phyloP scores from a whole-genome alignment of 2,113 vertebrate species.

The Triplophysa dalaica region DNA sequence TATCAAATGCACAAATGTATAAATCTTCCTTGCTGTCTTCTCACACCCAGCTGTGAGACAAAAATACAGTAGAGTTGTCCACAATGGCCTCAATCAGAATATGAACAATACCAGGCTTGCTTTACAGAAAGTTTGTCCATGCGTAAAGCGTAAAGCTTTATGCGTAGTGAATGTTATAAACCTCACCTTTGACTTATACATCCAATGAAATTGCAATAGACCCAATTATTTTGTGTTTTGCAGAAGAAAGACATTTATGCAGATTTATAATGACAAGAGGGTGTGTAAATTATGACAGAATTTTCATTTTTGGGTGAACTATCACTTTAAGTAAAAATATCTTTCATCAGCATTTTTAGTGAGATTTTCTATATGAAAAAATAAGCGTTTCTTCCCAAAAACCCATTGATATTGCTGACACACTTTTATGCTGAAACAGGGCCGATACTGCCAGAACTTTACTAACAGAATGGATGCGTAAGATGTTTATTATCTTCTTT shows the following conservation, averaged over 20 bases:
- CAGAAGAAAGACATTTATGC: too few species aligned
- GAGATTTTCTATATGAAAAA: not conserved
- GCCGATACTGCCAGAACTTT: not conserved
- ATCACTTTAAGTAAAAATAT: not conserved
- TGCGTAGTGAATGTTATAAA: too few species aligned
- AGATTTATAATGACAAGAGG: too few species aligned
- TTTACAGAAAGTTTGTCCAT: too few species aligned
- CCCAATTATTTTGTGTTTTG: too few species aligned
- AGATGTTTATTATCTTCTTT: not conserved
- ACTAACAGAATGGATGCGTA: not conserved
- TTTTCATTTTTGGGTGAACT: too few species aligned
- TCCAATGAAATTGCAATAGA: too few species aligned
- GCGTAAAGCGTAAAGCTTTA: too few species aligned
- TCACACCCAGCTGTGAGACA: not conserved
- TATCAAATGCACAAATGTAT: not conserved
- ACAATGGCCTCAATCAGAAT: not conserved
- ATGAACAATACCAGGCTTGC: not conserved
- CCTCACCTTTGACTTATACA: too few species aligned
- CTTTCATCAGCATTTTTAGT: not conserved
- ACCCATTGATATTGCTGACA: not conserved
- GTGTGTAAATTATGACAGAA: too few species aligned
- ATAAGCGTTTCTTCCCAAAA: not conserved
- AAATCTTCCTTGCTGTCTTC: constrained; percentile 9
- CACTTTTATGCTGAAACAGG: not conserved
- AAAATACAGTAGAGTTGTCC: not conserved